Percentiles rank a stretch among this genome's conserved stretches.
phyloP scores from a whole-genome alignment of 2,888 invertebrate genomes.

The Leptinotarsa haldemani region DNA sequence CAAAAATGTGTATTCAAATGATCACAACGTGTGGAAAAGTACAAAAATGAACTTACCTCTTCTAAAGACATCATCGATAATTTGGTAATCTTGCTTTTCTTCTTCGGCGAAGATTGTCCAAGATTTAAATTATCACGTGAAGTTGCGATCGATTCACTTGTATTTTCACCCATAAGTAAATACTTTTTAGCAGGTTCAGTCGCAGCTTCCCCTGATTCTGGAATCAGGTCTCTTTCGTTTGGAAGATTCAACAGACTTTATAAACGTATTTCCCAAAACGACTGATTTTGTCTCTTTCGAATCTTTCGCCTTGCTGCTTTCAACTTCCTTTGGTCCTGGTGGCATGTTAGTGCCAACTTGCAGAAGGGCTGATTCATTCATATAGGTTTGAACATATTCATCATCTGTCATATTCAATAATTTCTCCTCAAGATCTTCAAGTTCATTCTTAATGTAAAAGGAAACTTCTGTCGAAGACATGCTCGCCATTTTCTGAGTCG shows the following conservation, averaged over 20 bases:
- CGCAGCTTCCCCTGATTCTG: slow-evolving; percentile 53
- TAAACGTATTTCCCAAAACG: no score
- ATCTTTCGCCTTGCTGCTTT: background rate
- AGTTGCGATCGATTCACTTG: slow-evolving; percentile 7
- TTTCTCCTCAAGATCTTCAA: no score
- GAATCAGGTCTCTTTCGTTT: slow-evolving; percentile 56
- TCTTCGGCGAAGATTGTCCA: slow-evolving; percentile 46
- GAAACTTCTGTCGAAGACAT: no score
- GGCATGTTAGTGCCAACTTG: no score
- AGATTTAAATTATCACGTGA: slow-evolving; percentile 48
- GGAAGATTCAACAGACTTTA: slow-evolving; percentile 16
- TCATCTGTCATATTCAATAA: no score
- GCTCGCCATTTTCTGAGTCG: no score
- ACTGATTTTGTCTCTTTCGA: no score
- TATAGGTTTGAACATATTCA: slow-evolving; percentile 57
- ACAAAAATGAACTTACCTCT: slow-evolving; percentile 64
- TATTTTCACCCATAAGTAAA: slow-evolving; percentile 68
- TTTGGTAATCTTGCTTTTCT: slow-evolving; percentile 70
- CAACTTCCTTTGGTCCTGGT: no score
- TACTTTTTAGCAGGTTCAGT: slow-evolving; percentile 71
- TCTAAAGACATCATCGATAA: slow-evolving; percentile 70
- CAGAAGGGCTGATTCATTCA: no score
- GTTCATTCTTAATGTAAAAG: no score
- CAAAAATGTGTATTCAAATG: no score
- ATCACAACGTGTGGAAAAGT: no score